Conservation (phyloP, 2,797 vertebrate genomes). For the Valencia hispanica region DNA sequence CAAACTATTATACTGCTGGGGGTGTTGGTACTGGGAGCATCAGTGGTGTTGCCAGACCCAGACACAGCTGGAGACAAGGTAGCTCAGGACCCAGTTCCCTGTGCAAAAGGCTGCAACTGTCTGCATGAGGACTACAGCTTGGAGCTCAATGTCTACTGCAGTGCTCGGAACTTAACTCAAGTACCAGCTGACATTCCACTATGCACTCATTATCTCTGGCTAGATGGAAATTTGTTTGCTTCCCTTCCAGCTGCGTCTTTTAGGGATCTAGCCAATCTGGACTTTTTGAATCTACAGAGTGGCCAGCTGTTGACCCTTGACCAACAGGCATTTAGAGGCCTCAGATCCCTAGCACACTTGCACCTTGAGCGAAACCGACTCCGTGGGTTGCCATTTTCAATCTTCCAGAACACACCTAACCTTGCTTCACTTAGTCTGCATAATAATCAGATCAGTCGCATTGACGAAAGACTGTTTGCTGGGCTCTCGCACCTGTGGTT, state of each 20-base stretch:
- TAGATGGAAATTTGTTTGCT: conserved; percentile 90
- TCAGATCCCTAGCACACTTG: conserved; percentile 85
- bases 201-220: conserved; percentile 86
- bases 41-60: conserved; percentile 70
- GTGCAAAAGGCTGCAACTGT: conserved; percentile 88
- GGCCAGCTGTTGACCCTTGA: conserved; percentile 85
- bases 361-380: conserved; percentile 91
- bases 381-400: conserved; percentile 76
- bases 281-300: conserved; percentile 93
- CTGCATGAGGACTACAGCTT: conserved; percentile 84
- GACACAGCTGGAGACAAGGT: conserved; percentile 61
- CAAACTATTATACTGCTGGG: conserved; percentile 71
- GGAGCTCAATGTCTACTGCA: conserved; percentile 94
- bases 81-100: conserved; percentile 75
- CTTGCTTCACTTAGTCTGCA: conserved; percentile 90
- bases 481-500: conserved; percentile 93
- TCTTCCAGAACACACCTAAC: conserved; percentile 88
- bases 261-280: conserved; percentile 85
- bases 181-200: conserved; percentile 83
- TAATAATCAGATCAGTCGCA: conserved; percentile 88
- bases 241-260: conserved; percentile 82
- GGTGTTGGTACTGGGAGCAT: conserved; percentile 76
- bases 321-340: conserved; percentile 86
- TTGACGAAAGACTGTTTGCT: conserved; percentile 90
- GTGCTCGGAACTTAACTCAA: conserved; percentile 84